phyloP scores from a whole-genome alignment of 2,113 vertebrate genomes.

The Tretioscincus oriximinensis region DNA sequence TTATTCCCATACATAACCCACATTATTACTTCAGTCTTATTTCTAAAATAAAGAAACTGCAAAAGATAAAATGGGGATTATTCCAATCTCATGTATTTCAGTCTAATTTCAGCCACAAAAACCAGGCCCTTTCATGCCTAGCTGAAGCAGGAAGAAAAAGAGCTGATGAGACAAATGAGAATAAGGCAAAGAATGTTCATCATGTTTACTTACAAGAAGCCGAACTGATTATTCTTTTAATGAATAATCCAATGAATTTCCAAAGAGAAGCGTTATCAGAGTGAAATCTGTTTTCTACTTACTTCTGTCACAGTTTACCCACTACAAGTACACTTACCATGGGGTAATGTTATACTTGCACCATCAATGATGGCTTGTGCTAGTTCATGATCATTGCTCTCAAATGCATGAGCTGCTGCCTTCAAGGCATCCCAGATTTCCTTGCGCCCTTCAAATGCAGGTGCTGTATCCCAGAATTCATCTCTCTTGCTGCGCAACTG shows the following conservation, averaged over 20 bases:
- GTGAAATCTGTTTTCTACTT: not conserved
- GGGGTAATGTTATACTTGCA: slow-evolving; percentile 94
- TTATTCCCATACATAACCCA: not conserved
- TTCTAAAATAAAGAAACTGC: not conserved
- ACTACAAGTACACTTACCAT: slow-evolving; percentile 77
- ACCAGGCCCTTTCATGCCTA: not conserved
- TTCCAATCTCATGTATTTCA: too few species aligned
- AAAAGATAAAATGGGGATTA: not conserved
- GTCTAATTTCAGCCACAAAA: not conserved
- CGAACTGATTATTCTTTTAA: not conserved
- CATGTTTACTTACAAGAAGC: not conserved
- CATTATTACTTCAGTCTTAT: not conserved
- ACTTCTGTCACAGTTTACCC: not conserved
- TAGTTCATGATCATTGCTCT: slow-evolving; percentile 94
- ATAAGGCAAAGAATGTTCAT: not conserved
- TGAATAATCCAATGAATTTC: not conserved
- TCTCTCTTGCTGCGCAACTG: slow-evolving; percentile 97
- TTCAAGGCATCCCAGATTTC: slow-evolving; percentile 98
- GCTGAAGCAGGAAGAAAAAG: not conserved
- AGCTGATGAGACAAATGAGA: not conserved
- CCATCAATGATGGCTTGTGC: slow-evolving; percentile 97
- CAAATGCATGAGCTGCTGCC: slow-evolving; percentile 92
- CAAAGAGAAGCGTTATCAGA: not conserved
- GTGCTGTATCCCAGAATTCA: slow-evolving; percentile 97
- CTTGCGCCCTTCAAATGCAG: slow-evolving; percentile 95